Base-by-base conservation (phyloP, 1,140 invertebrate species). In the Lycorma delicatula region DNA sequence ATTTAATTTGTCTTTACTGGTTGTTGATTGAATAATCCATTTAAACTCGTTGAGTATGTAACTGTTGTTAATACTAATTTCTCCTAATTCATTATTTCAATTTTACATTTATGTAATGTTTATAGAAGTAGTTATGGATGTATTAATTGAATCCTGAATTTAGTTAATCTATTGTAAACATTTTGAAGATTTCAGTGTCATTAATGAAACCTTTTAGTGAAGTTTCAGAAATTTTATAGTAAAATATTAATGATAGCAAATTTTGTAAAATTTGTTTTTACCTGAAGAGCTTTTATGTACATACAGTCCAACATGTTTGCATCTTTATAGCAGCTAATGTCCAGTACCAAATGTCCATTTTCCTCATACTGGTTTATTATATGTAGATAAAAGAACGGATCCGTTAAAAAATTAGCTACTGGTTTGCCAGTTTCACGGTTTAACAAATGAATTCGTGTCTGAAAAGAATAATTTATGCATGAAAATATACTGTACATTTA, bases 291-390 rank as follows among this genome's bases (percentile, higher is more conserved):
- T 53, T 90, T 81, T 20, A 89, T 72, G 63, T 87, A 91, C 87
- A 93, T 90, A 61, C 87, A 91, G 60, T 92, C 82, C 13, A 93
- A 70, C 78, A 91, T 87, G 59, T 82, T 78, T 0, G 89, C 79
- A 74, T 93, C 82, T 58, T 84, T 81, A 67, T 93, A 94, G 50
- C 81, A 80, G 66, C 89, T 92, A 29, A 95, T 79, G 67, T 95
- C 91, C 0, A 94, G 70, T 2, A 84, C 71, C 1, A 93, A 70
- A 46, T 81, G 76, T n/a, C 79, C 75, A 41, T 85, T 80, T 12
- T 67, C 61, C 67, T 92, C 91, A 67, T 84, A 96, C 51, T 87
- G 82, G 73, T 96, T 96, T 52, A 94, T 91, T 28, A 91, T 87
- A 67, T 96, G 93, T 2, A 94, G 77, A 63, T 85, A 92, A 67